phyloP scores from a whole-genome alignment of 2,113 vertebrate species.

The Cheirogaleus medius region DNA sequence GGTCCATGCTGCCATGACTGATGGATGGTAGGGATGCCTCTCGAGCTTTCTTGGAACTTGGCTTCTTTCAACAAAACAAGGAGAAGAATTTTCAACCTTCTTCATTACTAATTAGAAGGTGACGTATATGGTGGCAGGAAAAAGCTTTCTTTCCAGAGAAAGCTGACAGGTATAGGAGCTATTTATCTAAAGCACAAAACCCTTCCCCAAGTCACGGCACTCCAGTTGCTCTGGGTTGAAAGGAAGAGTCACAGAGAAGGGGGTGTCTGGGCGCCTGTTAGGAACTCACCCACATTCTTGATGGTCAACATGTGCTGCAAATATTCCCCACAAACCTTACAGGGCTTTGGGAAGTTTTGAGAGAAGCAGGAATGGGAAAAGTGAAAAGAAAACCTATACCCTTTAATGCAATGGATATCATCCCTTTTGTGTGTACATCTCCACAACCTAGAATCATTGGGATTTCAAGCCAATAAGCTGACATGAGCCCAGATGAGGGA shows the following conservation, averaged over 20 bases:
- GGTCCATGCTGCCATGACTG: not conserved
- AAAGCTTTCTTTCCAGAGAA: not conserved
- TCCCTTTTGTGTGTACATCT: not conserved
- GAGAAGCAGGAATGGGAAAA: not conserved
- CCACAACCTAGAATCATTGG: not conserved
- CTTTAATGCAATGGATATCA: not conserved
- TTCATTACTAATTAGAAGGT: not conserved
- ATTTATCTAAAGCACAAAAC: not conserved
- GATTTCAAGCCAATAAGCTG: conserved; percentile 13
- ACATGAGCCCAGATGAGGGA: not conserved
- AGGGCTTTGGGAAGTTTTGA: not conserved
- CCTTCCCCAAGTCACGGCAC: not conserved
- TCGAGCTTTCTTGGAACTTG: not conserved
- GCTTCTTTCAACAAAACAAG: not conserved
- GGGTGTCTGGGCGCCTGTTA: not conserved
- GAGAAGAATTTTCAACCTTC: not conserved
- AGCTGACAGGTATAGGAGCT: not conserved
- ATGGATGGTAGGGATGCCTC: not conserved
- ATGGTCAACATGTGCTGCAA: not conserved
- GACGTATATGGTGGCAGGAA: not conserved
- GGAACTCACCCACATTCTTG: not conserved
- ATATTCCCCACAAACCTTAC: not conserved
- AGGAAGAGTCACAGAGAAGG: not conserved
- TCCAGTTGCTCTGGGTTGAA: not conserved
- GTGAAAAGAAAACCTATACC: not conserved